Conservation (phyloP, 2,888 invertebrate species). For the Conus canariensis region DNA sequence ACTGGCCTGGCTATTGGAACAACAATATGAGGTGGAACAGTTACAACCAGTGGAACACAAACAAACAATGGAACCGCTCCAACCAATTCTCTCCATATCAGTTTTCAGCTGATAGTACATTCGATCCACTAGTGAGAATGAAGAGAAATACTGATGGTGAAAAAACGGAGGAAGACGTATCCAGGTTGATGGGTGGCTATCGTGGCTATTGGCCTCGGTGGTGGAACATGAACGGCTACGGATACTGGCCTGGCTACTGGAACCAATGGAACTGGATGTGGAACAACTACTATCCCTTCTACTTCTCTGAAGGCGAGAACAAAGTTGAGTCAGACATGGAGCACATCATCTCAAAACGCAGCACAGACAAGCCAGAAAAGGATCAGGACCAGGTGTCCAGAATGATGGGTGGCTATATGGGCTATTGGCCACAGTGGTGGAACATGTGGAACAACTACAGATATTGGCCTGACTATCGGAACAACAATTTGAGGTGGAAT, state of each 20-base stretch:
- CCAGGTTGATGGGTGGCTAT: constrained; percentile 33
- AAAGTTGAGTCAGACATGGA: not conserved
- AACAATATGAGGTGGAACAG: not conserved
- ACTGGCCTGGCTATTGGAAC: constrained; percentile 31
- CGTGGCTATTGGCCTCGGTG: constrained; percentile 27
- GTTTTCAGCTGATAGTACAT: not conserved
- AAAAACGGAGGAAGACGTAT: not conserved
- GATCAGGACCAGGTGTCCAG: not conserved
- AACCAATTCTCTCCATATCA: constrained; percentile 13
- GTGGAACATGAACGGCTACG: constrained; percentile 24
- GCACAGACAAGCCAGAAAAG: not conserved
- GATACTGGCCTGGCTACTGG: constrained; percentile 19
- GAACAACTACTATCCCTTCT: not conserved
- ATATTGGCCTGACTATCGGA: not conserved
- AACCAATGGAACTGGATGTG: not conserved
- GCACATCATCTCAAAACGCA: constrained; percentile 22
- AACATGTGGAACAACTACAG: constrained; percentile 39
- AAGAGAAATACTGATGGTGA: not conserved
- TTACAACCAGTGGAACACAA: constrained; percentile 23
- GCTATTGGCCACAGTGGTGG: constrained; percentile 35
- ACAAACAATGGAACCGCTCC: not conserved
- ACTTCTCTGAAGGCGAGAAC: not conserved
- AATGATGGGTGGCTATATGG: constrained; percentile 33
- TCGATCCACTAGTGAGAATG: not conserved
- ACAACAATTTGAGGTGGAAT: constrained; percentile 30